These are phyloP conservation scores for Nylanderia fulva DNA, from an alignment of 1,140 invertebrate genomes.

Conservation along the genomic window DNA sequence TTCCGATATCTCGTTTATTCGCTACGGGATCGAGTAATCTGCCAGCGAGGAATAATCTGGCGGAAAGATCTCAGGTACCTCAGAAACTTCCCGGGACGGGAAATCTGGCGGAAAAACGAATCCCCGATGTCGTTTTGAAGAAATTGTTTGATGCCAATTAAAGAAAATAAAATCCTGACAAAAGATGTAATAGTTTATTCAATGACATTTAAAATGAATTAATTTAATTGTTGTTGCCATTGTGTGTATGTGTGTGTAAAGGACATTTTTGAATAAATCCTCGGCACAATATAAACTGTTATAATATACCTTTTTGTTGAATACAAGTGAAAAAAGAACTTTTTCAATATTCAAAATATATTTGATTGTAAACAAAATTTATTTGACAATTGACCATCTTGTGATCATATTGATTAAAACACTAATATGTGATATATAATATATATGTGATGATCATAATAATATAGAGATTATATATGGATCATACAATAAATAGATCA, in stretches of 20 bases:
- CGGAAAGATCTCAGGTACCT: conserved; percentile 71
- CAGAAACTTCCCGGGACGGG: conserved; percentile 58
- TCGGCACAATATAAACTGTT: not conserved
- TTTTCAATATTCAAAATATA: not conserved
- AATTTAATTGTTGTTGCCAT: not conserved
- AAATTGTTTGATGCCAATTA: conserved; percentile 31
- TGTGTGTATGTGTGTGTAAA: no score
- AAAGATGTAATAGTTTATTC: not conserved
- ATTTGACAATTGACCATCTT: not conserved
- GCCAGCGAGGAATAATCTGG: conserved; percentile 69
- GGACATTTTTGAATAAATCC: not conserved
- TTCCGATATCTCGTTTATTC: conserved; percentile 74
- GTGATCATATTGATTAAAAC: not conserved
- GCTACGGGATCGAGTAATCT: conserved; percentile 20
- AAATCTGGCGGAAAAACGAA: conserved; percentile 74
- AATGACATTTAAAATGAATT: conserved; percentile 5
- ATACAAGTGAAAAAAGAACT: not conserved
- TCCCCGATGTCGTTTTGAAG: conserved; percentile 62
- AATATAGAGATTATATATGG: no score
- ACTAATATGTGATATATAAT: no score
- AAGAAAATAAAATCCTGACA: not conserved
- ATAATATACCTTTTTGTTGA: not conserved
- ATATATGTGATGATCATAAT: no score
- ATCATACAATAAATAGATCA: no score
- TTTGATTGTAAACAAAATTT: not conserved